phyloP scores from a whole-genome alignment of 2,888 invertebrate species.

The Sphaeridia pumilis region DNA sequence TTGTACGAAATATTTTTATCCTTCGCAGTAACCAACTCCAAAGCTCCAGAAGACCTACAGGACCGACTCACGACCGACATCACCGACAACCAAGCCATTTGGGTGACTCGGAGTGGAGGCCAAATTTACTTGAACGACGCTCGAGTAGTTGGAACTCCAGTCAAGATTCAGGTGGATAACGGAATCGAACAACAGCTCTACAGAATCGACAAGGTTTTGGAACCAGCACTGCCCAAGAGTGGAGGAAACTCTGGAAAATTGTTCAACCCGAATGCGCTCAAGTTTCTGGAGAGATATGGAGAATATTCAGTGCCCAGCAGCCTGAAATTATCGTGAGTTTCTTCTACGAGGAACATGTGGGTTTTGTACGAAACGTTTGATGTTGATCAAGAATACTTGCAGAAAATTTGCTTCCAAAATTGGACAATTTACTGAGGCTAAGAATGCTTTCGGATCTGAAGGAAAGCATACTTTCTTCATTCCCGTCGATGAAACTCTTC shows the following conservation, averaged over 20 bases:
- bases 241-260: constrained; percentile 46
- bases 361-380: neutral
- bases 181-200: constrained; percentile 59
- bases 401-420: neutral
- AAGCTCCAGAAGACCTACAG: constrained; percentile 47
- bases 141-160: constrained; percentile 49
- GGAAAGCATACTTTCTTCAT: constrained; percentile 80
- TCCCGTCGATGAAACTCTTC: constrained; percentile 79
- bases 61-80: constrained; percentile 62
- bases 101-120: constrained; percentile 57
- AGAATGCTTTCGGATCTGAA: constrained; percentile 60
- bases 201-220: constrained; percentile 78
- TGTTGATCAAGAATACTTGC: neutral
- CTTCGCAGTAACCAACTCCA: constrained; percentile 61
- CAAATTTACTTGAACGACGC: constrained; percentile 82
- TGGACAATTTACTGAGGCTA: neutral
- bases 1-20: neutral
- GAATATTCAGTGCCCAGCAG: constrained; percentile 26
- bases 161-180: constrained; percentile 49
- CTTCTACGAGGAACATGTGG: no score
- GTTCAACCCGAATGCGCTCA: constrained; percentile 68
- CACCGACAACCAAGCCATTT: constrained; percentile 72
- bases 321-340: constrained; percentile 26
- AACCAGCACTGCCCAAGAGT: constrained; percentile 49
- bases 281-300: constrained; percentile 41